Evolutionary conservation across 2,113 vertebrate species (phyloP), one percentile per base, ranked within the genome.

Genomic region (Ailuropoda melanoleuca): DNA sequence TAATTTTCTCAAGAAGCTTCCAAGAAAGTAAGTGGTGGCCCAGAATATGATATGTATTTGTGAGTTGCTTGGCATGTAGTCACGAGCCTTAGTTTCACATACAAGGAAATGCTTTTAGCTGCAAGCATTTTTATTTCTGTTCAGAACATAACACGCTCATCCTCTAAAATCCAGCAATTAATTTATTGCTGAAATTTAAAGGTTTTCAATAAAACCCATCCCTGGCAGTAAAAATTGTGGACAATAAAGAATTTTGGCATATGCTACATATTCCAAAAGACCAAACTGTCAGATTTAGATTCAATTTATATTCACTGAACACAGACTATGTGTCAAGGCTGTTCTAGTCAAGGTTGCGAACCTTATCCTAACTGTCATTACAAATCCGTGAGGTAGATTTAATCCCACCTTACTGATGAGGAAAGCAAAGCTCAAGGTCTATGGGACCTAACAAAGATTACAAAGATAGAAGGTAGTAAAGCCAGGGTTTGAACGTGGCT

Each of bases 1-100:
- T 97, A 92, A 96, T 66, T 93, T 96, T 92, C 95, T 96, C 83
- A 81, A 77, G 96, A 97, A 90, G 74, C 96, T 93, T 97, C 93
- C 64, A 92, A 92, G 53, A 97, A 68, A 24, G 4, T 85, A 95
- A 96, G 58, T 68, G 4, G 53, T 77, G 77, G 75, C 53, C 39
- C 13, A 66, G 62, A 96, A 88, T 74, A 85, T 88, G 78, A 92
- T 89, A 96, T 56, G 88, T 77, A 96, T 93, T 98, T 46, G 46
- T 82, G 70, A 90, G 78, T 70, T 68, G 68, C 56, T 96, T 97
- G 90, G 87, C 92, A 93, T 66, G 21, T 34, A 88, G 48, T 84
- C 37, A 75, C 14, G 46, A 55, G 64, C 24, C 85, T 95, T 97
- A 58, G 88, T 92, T 97, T 96, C 75, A 77, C 23, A n/a, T 85